phyloP scores from a whole-genome alignment of 1,140 invertebrate genomes.

The Musca vetustissima region DNA sequence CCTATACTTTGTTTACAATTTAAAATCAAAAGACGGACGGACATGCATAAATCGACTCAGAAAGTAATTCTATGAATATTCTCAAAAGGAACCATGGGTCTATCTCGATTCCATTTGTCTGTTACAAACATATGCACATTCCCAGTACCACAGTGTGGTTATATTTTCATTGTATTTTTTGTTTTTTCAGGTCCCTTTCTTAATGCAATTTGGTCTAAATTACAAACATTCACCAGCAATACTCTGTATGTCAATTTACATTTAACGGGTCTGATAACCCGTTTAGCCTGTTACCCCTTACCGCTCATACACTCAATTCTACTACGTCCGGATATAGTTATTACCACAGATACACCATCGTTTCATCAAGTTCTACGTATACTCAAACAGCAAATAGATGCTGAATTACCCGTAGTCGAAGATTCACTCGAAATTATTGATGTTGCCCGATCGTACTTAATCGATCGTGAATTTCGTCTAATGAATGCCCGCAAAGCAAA shows the following conservation, averaged over 20 bases:
- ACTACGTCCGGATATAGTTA: conserved; percentile 81
- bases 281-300: conserved; percentile 84
- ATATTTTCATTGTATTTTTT: not conserved
- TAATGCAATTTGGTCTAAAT: conserved; percentile 75
- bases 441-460: conserved; percentile 74
- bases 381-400: conserved; percentile 85
- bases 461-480: conserved; percentile 73
- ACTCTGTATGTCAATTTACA: conserved; percentile 86
- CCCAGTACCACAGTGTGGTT: not conserved
- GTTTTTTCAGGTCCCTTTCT: conserved; percentile 75
- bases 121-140: no score
- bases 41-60: no score
- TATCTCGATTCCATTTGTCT: not conserved
- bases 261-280: conserved; percentile 83
- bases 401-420: conserved; percentile 70
- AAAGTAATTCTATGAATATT: no score
- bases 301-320: conserved; percentile 85
- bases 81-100: no score
- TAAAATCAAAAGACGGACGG: no score
- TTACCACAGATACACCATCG: conserved; percentile 88
- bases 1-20: no score
- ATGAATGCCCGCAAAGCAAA: conserved; percentile 66
- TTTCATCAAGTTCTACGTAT: conserved; percentile 85
- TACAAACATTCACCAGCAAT: conserved; percentile 84
- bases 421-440: conserved; percentile 70